A percentile compares a stretch with the other conserved stretches of the same genome.
phyloP scores from a whole-genome alignment of 2,797 vertebrate genomes.

The Babyrousa celebensis region DNA sequence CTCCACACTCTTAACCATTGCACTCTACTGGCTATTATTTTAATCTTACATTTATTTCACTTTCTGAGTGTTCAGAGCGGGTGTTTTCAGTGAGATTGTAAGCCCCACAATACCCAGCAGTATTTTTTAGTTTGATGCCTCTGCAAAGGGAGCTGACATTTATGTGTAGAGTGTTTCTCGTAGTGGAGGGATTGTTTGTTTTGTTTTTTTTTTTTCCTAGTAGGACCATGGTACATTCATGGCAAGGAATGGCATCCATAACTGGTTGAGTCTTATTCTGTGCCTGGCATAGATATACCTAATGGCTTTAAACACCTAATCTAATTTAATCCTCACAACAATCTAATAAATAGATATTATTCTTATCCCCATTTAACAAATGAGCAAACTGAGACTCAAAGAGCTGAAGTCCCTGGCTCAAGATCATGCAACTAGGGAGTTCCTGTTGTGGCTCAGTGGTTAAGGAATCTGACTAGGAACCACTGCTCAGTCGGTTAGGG shows the following conservation, averaged over 20 bases:
- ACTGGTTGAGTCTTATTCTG: constrained; percentile 19
- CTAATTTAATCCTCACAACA: constrained; percentile 58
- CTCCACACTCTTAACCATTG: not conserved
- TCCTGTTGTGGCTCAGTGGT: too few relatives aligned
- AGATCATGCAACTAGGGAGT: not conserved
- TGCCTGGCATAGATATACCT: not conserved
- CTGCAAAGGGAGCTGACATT: constrained; percentile 45
- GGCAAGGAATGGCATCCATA: not conserved
- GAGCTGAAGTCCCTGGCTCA: constrained; percentile 49
- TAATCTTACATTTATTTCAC: constrained; percentile 54
- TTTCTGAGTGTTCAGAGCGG: not conserved
- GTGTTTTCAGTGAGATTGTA: constrained; percentile 24
- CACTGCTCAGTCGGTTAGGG: too few relatives aligned
- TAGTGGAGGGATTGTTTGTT: not conserved
- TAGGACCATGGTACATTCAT: not conserved
- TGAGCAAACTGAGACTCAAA: constrained; percentile 5
- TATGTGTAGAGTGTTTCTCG: not conserved
- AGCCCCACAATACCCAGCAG: not conserved
- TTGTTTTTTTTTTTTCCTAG: not conserved
- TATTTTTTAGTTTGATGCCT: constrained; percentile 19
- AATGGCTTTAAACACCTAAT: not conserved
- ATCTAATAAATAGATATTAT: constrained; percentile 31
- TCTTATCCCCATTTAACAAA: constrained; percentile 53
- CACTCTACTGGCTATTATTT: constrained; percentile 5
- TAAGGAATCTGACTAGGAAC: too few relatives aligned